Base-by-base conservation (phyloP, 1,140 invertebrate genomes). In the Delia radicum region DNA sequence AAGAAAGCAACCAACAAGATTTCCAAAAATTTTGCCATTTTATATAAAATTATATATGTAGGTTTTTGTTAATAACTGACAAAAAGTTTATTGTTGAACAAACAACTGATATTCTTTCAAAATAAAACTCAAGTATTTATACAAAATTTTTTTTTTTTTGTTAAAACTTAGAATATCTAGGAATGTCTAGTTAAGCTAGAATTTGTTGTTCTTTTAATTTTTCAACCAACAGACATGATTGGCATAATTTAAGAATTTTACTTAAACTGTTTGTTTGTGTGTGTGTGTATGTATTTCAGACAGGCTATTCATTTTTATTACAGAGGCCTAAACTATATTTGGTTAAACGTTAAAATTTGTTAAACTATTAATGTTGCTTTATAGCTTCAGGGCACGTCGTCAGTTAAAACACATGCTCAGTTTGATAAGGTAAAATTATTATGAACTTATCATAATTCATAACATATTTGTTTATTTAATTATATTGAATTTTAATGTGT, bases 11-110 rank as follows among this genome's bases (percentile, higher is more conserved):
- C 65, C 7, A 76, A 33, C 18, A 76, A 42, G 72, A 76, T 73
- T 76, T 76, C 62, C 42, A 76, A 12, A 27, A 76, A 76, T 42
- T 65, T 65, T 18, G 75, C 42, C 75, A 76, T 76, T 28, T 37
- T 69, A 21, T n/a, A n/a, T 10, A 24, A 33, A 42, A 21, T 69
- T 69, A n/a, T n/a, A n/a, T n/a, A n/a, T n/a, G n/a, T n/a, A 24
- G 31, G 15, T 69, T 69, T 18, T 27, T 21, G 5, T 8, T 55
- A 15, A 18, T 33, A 12, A 21, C 24, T 55, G 24, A 21, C n/a
- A 55, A 55, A 55, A 21, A 21, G n/a, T 55, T 55, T 24, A 55
- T 55, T 55, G 29, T 37, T 33, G 65, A 69, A 21, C 37, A 69
- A 29, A 37, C 31, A 69, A 69, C 65, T 69, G 65, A 69, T 69